These are phyloP conservation scores for Motacilla tschutschensis DNA, from an alignment of 2,113 vertebrate species.

Conservation along the genomic window DNA sequence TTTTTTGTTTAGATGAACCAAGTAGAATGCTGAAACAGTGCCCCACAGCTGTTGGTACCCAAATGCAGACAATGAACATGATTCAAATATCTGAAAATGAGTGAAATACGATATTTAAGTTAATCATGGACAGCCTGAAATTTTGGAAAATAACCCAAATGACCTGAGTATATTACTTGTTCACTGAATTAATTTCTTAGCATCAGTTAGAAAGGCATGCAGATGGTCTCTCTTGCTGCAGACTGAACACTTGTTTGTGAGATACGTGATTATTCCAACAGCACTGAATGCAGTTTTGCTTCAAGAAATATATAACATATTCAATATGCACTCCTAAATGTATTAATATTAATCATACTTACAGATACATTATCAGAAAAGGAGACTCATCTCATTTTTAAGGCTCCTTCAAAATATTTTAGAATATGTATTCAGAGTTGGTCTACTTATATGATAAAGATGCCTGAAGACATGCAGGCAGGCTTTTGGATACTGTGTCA, in stretches of 20 bases:
- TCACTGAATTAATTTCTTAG: not conserved
- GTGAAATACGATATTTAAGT: not conserved
- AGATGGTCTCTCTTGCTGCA: not conserved
- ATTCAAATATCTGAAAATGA: not conserved
- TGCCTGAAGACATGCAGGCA: slow-evolving; percentile 13
- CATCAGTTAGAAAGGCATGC: not conserved
- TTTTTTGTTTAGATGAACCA: not conserved
- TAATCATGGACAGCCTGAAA: not conserved
- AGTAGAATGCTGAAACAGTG: not conserved
- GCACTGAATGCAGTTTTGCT: not conserved
- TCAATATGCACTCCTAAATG: not conserved
- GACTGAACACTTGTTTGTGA: not conserved
- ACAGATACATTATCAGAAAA: not conserved
- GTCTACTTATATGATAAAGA: not conserved
- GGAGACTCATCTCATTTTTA: not conserved
- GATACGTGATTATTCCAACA: not conserved
- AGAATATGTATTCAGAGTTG: not conserved
- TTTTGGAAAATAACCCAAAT: not conserved
- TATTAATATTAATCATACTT: slow-evolving; percentile 28
- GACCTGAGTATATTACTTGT: not conserved
- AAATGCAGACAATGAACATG: not conserved
- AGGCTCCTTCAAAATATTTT: not conserved
- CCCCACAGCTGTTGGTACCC: not conserved
- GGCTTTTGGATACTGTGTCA: slow-evolving; percentile 10
- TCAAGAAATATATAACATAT: not conserved